Evolutionary conservation across 1,140 invertebrate species (phyloP), one percentile per base, ranked within the genome.

Genomic region (Apocrypta bakeri): DNA sequence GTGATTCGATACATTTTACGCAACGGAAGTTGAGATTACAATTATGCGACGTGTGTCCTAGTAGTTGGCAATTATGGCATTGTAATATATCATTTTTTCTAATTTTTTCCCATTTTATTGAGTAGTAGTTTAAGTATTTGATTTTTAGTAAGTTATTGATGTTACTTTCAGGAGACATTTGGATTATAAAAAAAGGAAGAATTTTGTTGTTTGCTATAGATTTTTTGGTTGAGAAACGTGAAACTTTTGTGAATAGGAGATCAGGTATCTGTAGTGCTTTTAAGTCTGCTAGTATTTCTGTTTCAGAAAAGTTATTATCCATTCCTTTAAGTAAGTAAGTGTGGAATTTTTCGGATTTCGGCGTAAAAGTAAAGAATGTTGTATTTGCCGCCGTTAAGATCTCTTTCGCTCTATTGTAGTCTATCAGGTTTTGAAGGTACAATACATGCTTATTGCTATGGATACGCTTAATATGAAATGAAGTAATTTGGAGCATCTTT

Each of bases 31-130:
- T 31, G 0, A 81, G 11, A 33, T 83, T 61, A 29, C 83, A 87
- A 24, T 84, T 81, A 27, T 37, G 76, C 14, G 83, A 84, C 2
- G 82, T 75, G n/a, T 84, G 84, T 0, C 82, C 82, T 6, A 85
- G 79, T 61, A 79, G 42, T 69, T 85, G 83, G 61, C 83, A 86
- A 3, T 81, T 85, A 6, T 29, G 75, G 14, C 84, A 86, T 80
- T 86, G 78, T n/a, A 73, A 81, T 17, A 72, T 33, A 0, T 61
- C 68, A 17, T 29, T 71, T 11, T 79, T 81, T 78, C 24, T 72
- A 14, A 86, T 14, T 42, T 25, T 69, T 64, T 85, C 82, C 84
- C 83, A 84, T 25, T 31, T 78, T 0, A 84, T 31, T 0, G 75
- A 14, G 56, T 85, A 82, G 12, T 83, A 29, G 1, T 78, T 21